Conservation (phyloP, 2,888 invertebrate species). For the Phengaris alcon region DNA sequence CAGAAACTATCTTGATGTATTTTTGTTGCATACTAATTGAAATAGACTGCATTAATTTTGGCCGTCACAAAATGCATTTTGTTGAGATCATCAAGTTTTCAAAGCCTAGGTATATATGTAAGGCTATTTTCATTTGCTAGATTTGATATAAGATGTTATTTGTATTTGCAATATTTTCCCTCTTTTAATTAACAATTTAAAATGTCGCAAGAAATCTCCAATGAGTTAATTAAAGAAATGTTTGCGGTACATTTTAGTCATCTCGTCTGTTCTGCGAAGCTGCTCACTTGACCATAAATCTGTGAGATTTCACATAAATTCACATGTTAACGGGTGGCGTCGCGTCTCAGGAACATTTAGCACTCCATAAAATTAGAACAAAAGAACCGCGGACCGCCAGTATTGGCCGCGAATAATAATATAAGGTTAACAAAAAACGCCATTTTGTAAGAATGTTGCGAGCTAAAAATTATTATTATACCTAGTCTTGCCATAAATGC, state of each 20-base stretch:
- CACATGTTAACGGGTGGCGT: conserved; percentile 59
- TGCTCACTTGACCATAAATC: conserved; percentile 61
- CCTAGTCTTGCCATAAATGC: too few relatives aligned
- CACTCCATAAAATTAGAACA: conserved; percentile 63
- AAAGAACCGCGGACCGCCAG: conserved; percentile 45
- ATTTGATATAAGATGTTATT: background rate
- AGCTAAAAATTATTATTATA: too few relatives aligned
- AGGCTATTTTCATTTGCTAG: background rate
- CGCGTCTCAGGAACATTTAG: conserved; percentile 50
- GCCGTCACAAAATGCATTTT: background rate
- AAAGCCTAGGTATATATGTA: too few relatives aligned
- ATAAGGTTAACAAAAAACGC: background rate
- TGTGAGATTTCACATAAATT: conserved; percentile 64
- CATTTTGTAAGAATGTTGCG: background rate
- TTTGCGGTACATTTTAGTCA: conserved; percentile 17
- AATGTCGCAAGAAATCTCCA: background rate
- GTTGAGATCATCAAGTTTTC: background rate
- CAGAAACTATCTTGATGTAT: too few relatives aligned
- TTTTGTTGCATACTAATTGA: background rate
- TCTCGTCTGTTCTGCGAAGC: conserved; percentile 35
- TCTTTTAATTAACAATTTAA: background rate
- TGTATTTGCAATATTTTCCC: background rate
- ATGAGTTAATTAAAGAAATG: background rate
- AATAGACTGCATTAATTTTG: background rate
- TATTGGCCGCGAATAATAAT: background rate